These are phyloP conservation scores for Halictus ligatus DNA, from an alignment of 2,888 invertebrate species.

Conservation along the genomic window DNA sequence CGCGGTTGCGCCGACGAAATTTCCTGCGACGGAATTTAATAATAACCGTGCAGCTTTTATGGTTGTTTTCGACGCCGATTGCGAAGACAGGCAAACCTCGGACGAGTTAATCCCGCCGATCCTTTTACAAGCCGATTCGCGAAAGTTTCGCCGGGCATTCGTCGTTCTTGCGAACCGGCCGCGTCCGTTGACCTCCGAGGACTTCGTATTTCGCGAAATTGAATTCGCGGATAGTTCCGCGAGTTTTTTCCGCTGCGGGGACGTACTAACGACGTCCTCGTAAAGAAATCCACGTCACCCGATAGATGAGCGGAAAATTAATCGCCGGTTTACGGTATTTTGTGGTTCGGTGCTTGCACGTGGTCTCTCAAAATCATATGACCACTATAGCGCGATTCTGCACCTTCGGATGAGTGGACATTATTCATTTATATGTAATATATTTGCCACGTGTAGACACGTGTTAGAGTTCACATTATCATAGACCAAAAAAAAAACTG, in stretches of 20 bases:
- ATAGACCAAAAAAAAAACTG: no score
- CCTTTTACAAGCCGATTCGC: constrained; percentile 29
- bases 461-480: no score
- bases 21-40: constrained; percentile 9
- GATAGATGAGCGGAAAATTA: neutral
- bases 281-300: neutral
- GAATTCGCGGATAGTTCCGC: constrained; percentile 32
- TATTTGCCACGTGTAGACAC: no score
- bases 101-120: constrained; percentile 23
- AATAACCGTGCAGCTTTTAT: constrained; percentile 18
- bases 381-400: no score
- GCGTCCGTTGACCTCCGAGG: neutral
- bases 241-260: constrained; percentile 5
- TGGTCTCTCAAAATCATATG: neutral
- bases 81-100: constrained; percentile 4
- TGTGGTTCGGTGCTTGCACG: neutral
- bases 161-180: no score
- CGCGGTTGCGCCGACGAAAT: neutral
- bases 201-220: constrained; percentile 31
- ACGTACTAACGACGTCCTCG: neutral
- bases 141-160: constrained; percentile 3
- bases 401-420: no score
- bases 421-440: no score
- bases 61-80: constrained; percentile 9
- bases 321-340: neutral